Evolutionary conservation across 2,888 invertebrate genomes (phyloP), one percentile per base, ranked within the genome.

Genomic region (Chrysomela aeneicollis): DNA sequence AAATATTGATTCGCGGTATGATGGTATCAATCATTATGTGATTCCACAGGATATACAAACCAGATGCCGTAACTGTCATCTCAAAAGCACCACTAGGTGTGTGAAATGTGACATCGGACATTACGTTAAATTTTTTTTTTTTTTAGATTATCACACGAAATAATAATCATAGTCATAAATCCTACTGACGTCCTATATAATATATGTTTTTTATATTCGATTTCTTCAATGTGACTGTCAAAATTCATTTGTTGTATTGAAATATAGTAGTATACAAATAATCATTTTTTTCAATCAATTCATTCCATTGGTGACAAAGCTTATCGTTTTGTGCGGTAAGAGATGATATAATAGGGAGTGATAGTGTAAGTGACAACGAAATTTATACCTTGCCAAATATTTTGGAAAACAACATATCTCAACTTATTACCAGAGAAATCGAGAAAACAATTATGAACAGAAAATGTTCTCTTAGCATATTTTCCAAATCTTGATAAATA

Each of bases 121-220:
- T 50, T 70, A 72, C 63, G 70, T 73, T 19, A 65, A 68, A 54
- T n/a, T n/a, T n/a, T n/a, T n/a, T n/a, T 71, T 67, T 63, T 72
- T 73, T 64, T 49, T 71, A 15, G 21, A 62, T 30, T 72, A 70
- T 52, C 72, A 63, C 37, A 63, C 49, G 19, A 37, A 54, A 42
- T 12, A 9, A 42, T 42, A 42, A 57, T 57, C 42, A 10, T 51
- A n/a, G n/a, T n/a, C n/a, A n/a, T n/a, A n/a, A n/a, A n/a, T 50
- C 22, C 17, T 52, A 9, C 52, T 52, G 26, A 52, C 52, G 52
- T 52, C 52, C 52, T 52, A 52, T 32, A 52, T 52, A n/a, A n/a
- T n/a, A n/a, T n/a, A n/a, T n/a, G n/a, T n/a, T n/a, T n/a, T n/a
- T n/a, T n/a, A n/a, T n/a, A n/a, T n/a, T n/a, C n/a, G n/a, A n/a